Evolutionary conservation across 2,113 vertebrate species (phyloP), one percentile per base, ranked within the genome.

Genomic region (Myotis davidii): DNA sequence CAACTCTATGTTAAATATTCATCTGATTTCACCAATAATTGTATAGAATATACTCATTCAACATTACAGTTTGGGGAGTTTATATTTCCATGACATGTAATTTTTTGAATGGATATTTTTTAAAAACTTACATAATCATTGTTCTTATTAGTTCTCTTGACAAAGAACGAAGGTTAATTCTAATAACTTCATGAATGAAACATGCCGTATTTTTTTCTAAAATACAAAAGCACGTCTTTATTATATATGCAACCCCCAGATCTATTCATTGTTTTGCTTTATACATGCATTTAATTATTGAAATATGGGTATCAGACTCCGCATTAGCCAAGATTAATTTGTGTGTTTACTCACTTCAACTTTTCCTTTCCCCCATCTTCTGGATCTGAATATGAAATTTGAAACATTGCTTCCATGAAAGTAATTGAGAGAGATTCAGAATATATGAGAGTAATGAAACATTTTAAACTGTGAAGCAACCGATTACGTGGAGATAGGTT

Each of bases 191-290:
- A 18, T 81, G 69, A 70, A 52, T 64, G 52, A 91, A 64, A 11
- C 50, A 76, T 76, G 34, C 54, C 59, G 34, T 74, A 27, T 81
- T 73, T 91, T 91, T 76, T 79, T 65, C n/a, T 54, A 32, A 91
- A 86, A 16, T 39, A 39, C 10, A 85, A 45, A 70, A 65, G 27
- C 48, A 70, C 34, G 39, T 39, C 20, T 70, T 37, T 70, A 70
- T 39, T 16, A 70, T 70, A 37, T 18, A 23, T 73, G 11, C 69
- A 50, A 81, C 85, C 23, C 10, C 20, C 39, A 83, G 32, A 21
- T 45, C 50, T 85, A 78, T 84, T 94, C 69, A 18, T 72, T 86
- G 34, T 87, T 91, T 89, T 95, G 9, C 64, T 50, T 42, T 92
- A 39, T 90, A 6, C 5, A 69, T 85, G 25, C 42, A 73, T 81